A percentile compares a stretch with the other conserved stretches of the same genome.
Evolutionary conservation across 1,140 invertebrate species (phyloP).

Genomic region (Papilio glaucus): DNA sequence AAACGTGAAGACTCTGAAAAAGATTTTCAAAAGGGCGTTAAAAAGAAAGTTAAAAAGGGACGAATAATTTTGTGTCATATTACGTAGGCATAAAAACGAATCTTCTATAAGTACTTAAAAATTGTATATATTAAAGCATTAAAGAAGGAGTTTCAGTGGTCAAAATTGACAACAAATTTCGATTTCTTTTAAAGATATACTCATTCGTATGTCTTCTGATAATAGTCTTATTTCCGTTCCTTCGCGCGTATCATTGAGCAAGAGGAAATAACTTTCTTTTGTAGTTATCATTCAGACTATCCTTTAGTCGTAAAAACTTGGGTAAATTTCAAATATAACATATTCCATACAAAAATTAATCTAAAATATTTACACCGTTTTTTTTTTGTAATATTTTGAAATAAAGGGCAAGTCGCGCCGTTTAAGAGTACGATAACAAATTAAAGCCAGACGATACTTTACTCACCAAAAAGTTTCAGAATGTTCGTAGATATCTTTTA

Average conservation of each 20-base stretch:
- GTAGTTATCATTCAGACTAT: not conserved
- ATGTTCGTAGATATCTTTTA: not conserved
- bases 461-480: not conserved
- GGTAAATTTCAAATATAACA: not conserved
- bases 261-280: conserved; percentile 17
- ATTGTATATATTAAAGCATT: no score
- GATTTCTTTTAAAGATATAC: no score
- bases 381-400: no score
- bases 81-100: no score
- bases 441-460: not conserved
- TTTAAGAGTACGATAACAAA: not conserved
- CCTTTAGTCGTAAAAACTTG: not conserved
- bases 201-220: conserved; percentile 8
- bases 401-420: no score
- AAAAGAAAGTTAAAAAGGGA: not conserved
- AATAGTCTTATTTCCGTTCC: conserved; percentile 13
- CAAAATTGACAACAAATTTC: no score
- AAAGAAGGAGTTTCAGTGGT: no score
- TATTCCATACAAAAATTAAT: not conserved
- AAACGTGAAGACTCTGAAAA: not conserved
- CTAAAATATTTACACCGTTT: no score
- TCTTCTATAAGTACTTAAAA: no score
- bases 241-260: conserved; percentile 1
- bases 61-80: not conserved
- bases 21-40: not conserved